A percentile compares a stretch with the other conserved stretches of the same genome.
Evolutionary conservation across 2,888 invertebrate genomes (phyloP).

Genomic region (Monoplex corrugatus): DNA sequence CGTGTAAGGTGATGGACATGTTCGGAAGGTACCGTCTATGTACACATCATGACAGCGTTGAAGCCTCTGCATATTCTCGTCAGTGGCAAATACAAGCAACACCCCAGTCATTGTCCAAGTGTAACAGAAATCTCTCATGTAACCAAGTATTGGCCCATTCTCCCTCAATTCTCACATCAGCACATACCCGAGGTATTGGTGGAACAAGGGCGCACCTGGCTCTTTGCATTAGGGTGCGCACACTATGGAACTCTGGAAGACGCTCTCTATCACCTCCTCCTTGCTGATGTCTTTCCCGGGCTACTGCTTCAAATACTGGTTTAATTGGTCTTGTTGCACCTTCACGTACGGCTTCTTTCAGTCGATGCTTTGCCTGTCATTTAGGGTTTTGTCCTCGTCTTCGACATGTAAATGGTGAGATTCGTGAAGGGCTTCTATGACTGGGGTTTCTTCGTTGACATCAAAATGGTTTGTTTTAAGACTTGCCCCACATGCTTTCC

Average conservation of each 20-base stretch:
- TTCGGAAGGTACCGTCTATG: background rate
- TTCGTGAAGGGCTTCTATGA: background rate
- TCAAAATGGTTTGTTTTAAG: slow-evolving; percentile 7
- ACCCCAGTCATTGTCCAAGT: slow-evolving; percentile 13
- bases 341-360: background rate
- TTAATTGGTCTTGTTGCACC: slow-evolving; percentile 2
- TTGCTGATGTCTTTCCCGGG: slow-evolving; percentile 7
- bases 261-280: background rate
- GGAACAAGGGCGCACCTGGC: slow-evolving; percentile 1
- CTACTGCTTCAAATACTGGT: slow-evolving; percentile 7
- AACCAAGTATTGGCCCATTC: slow-evolving; percentile 13
- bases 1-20: background rate
- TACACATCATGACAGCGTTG: slow-evolving; percentile 2
- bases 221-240: slow-evolving; percentile 13
- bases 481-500: slow-evolving; percentile 6
- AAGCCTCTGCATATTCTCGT: background rate
- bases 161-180: slow-evolving; percentile 5
- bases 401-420: slow-evolving; percentile 13
- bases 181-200: slow-evolving; percentile 7
- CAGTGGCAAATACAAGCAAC: slow-evolving; percentile 7
- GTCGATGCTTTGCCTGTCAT: slow-evolving; percentile 13
- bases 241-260: slow-evolving; percentile 6
- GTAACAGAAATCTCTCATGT: slow-evolving; percentile 4
- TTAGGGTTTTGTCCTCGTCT: slow-evolving; percentile 2
- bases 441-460: slow-evolving; percentile 13